Conservation (phyloP, 2,888 invertebrate species). For the Calephelis perditalis region DNA sequence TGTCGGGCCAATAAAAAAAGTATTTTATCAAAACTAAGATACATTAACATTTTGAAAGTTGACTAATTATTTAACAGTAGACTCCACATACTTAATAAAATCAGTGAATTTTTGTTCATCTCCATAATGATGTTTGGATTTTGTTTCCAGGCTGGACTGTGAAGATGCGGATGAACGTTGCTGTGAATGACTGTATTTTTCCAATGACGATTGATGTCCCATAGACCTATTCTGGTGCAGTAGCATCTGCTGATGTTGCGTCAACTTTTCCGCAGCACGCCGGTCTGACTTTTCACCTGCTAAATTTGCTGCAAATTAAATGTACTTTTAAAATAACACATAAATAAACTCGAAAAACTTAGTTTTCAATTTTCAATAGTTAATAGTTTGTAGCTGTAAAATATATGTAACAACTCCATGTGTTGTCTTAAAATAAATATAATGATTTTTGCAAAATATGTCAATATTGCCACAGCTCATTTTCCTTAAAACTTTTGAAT, state of each 20-base stretch:
- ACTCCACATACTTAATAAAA: constrained; percentile 71
- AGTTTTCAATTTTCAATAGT: too few relatives aligned
- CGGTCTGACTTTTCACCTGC: constrained; percentile 63
- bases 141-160: constrained; percentile 51
- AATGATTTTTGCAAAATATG: too few relatives aligned
- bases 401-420: too few relatives aligned
- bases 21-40: not conserved
- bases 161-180: constrained; percentile 69
- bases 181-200: constrained; percentile 75
- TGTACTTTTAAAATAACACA: too few relatives aligned
- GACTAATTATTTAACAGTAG: too few relatives aligned
- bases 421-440: too few relatives aligned
- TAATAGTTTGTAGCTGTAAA: too few relatives aligned
- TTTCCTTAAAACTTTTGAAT: too few relatives aligned
- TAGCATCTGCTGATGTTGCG: constrained; percentile 81
- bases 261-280: constrained; percentile 66
- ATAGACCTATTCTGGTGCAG: constrained; percentile 81
- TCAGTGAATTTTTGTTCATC: constrained; percentile 84
- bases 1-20: not conserved
- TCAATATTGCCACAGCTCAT: too few relatives aligned
- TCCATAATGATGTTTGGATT: constrained; percentile 66
- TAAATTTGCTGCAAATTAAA: constrained; percentile 48
- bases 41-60: not conserved
- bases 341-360: too few relatives aligned
- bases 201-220: constrained; percentile 77